phyloP scores from a whole-genome alignment of 2,113 vertebrate species.

The Epinephelus cyanopodus region DNA sequence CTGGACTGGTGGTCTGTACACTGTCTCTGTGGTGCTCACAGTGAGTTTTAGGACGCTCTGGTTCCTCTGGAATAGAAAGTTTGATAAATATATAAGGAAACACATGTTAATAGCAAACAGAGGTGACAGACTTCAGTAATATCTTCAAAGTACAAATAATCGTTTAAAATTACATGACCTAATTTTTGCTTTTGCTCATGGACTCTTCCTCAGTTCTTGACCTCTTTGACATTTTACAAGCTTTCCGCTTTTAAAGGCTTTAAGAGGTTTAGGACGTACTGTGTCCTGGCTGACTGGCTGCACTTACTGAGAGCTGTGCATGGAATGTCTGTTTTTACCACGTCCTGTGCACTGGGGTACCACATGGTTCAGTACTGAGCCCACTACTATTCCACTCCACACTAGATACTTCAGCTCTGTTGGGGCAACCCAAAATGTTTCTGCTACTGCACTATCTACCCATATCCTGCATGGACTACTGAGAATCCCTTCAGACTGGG shows the following conservation, averaged over 20 bases:
- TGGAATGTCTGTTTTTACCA: neutral
- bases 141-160: neutral
- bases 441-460: neutral
- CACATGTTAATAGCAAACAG: neutral
- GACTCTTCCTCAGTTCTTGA: neutral
- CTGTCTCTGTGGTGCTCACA: conserved; percentile 83
- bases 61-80: conserved; percentile 17
- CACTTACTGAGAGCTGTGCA: neutral
- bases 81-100: neutral
- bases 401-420: neutral
- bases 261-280: too few relatives aligned
- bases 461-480: neutral
- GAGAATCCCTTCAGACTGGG: neutral
- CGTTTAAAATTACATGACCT: neutral
- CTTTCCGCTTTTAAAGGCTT: neutral
- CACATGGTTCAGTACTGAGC: neutral
- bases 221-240: neutral
- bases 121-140: neutral
- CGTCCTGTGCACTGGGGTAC: neutral
- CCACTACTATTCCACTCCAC: neutral
- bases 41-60: conserved; percentile 63
- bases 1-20: conserved; percentile 58
- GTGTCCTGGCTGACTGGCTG: neutral
- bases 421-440: neutral
- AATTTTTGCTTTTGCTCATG: neutral